A percentile compares a stretch with the other conserved stretches of the same genome.
Evolutionary conservation across 64 coral and sea anemone genomes (phyloP).

Genomic region (Stichodactyla helianthus): DNA sequence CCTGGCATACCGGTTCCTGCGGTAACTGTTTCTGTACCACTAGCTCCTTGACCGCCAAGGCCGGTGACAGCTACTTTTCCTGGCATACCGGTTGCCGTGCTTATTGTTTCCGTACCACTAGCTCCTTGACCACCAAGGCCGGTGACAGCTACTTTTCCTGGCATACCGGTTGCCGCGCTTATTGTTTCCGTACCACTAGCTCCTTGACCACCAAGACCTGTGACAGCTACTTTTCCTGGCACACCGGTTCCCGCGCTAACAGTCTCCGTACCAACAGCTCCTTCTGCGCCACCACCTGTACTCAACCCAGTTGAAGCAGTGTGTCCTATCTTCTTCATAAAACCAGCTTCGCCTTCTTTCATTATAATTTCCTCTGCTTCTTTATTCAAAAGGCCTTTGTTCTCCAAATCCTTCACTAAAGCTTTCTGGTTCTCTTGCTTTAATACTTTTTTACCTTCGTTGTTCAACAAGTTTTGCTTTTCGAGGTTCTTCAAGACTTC

Average conservation of each 20-base stretch:
- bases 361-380: not conserved
- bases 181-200: not conserved
- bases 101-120: too few relatives aligned
- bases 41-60: too few relatives aligned
- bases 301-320: not conserved
- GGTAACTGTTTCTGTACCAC: too few relatives aligned
- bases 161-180: not conserved
- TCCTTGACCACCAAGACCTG: too few relatives aligned
- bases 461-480: not conserved
- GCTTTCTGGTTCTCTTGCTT: constrained; percentile 24
- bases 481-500: constrained; percentile 17
- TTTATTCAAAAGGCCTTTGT: not conserved
- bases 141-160: not conserved
- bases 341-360: constrained; percentile 4
- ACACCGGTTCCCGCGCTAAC: not conserved
- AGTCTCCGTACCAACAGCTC: not conserved
- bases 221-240: not conserved
- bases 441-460: not conserved
- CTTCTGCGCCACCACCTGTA: not conserved
- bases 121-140: too few relatives aligned
- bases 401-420: not conserved
- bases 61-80: too few relatives aligned
- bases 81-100: too few relatives aligned
- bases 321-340: constrained; percentile 14
- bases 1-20: too few relatives aligned